Evolutionary conservation across 2,797 vertebrate species (phyloP), one percentile per base, ranked within the genome.

Genomic region (Epinephelus malabaricus): DNA sequence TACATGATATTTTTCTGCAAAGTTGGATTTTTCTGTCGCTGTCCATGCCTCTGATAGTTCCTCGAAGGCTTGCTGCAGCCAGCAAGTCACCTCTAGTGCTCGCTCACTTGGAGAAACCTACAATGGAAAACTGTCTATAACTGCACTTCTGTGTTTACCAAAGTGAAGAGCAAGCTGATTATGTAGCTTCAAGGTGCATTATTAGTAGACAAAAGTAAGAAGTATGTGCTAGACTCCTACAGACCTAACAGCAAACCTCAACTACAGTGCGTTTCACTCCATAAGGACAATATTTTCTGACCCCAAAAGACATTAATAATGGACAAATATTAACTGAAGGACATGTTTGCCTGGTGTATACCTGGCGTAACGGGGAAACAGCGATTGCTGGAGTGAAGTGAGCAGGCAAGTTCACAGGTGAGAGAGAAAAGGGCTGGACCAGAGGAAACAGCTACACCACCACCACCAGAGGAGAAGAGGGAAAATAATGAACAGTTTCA

Each of bases 1-100:
- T 92, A 97, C 97, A 71, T 96, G 93, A 86, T 91, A 96, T 63
- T 95, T 96, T 58, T 94, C 93, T 58, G 82, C 92, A 69, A 95
- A 96, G 0, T 92, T 89, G 17, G 93, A 93, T 18, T 77, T 89
- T 81, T 94, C 95, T 66, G 94, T 80, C 15, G 95, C 94, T 0
- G 76, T 46, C 84, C 94, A 80, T 5, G 92, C 67, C 43, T 95
- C 90, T 56, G 89, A 83, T 46, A 98, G 89, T 5, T 96, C 96
- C 82, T 95, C 30, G 83, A 93, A 85, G 80, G 96, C 89, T 21
- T 78, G 68, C 76, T 88, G 81, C 84, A 98, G 88, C 97, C 97
- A 98, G 77, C 40, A 79, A 47, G 92, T 59, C 21, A 95, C 89
- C 76, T 97, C 95, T 63, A 72, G 90, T 11, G 93, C 89, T 85